These are phyloP conservation scores for Pagrus major DNA, from an alignment of 2,113 vertebrate genomes.

Conservation along the genomic window DNA sequence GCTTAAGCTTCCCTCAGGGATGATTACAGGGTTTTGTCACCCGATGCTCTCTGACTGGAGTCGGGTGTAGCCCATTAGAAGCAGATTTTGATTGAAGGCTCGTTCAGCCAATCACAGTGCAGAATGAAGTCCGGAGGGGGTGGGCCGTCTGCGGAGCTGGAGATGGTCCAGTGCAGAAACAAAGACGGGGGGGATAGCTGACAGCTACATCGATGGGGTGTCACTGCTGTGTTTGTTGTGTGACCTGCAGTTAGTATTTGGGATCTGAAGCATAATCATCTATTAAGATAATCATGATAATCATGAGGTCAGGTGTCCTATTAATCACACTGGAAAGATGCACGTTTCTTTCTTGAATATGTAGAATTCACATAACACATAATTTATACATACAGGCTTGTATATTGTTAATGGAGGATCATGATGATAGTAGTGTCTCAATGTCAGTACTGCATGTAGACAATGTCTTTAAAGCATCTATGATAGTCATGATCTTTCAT, in stretches of 20 bases:
- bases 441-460: background rate
- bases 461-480: background rate
- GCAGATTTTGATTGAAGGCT: constrained; percentile 67
- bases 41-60: constrained; percentile 77
- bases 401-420: background rate
- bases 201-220: constrained; percentile 17
- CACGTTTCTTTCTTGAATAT: background rate
- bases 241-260: constrained; percentile 22
- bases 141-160: constrained; percentile 34
- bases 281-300: background rate
- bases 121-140: constrained; percentile 50
- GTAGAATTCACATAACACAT: background rate
- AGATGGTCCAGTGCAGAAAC: constrained; percentile 57
- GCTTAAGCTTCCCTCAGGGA: constrained; percentile 10
- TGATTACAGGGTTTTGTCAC: constrained; percentile 72
- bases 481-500: constrained; percentile 32
- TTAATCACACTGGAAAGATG: background rate
- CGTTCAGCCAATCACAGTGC: constrained; percentile 71
- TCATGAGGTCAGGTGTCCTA: background rate
- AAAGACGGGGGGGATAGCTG: constrained; percentile 55
- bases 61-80: constrained; percentile 82
- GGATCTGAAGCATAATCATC: background rate
- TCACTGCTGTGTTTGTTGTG: constrained; percentile 20
- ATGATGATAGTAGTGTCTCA: background rate
- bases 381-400: background rate